A percentile compares a stretch with the other conserved stretches of the same genome.
Evolutionary conservation across 2,888 invertebrate species (phyloP).

Genomic region (Ariolimax columbianus): DNA sequence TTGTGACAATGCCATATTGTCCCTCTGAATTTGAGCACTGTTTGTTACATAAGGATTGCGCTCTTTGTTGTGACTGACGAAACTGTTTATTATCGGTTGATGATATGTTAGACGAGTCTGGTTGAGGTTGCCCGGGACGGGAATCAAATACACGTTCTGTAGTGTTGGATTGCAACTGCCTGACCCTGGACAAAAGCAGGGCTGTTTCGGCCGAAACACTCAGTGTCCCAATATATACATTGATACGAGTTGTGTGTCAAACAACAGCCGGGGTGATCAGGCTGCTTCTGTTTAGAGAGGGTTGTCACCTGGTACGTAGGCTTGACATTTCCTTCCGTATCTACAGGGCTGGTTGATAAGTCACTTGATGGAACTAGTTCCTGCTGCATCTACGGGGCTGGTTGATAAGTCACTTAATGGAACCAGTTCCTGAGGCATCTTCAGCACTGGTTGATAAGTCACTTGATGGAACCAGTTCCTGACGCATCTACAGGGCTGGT

Average conservation of each 20-base stretch:
- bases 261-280: conserved; percentile 11
- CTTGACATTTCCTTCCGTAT: background rate
- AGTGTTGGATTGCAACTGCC: background rate
- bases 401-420: too few relatives aligned
- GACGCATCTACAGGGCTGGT: background rate
- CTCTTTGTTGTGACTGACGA: background rate
- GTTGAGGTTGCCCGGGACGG: background rate
- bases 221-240: background rate
- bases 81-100: background rate
- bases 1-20: background rate
- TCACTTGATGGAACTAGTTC: too few relatives aligned
- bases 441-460: too few relatives aligned
- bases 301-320: background rate
- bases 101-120: background rate
- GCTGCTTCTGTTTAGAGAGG: background rate
- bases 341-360: background rate
- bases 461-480: too few relatives aligned
- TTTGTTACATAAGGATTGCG: too few relatives aligned
- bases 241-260: background rate
- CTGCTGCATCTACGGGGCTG: too few relatives aligned
- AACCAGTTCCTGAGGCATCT: too few relatives aligned
- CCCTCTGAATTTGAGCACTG: background rate
- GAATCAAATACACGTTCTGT: background rate
- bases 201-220: background rate
- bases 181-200: background rate